Conservation (phyloP, 2,113 vertebrate species). For the Calyptomena viridis region DNA sequence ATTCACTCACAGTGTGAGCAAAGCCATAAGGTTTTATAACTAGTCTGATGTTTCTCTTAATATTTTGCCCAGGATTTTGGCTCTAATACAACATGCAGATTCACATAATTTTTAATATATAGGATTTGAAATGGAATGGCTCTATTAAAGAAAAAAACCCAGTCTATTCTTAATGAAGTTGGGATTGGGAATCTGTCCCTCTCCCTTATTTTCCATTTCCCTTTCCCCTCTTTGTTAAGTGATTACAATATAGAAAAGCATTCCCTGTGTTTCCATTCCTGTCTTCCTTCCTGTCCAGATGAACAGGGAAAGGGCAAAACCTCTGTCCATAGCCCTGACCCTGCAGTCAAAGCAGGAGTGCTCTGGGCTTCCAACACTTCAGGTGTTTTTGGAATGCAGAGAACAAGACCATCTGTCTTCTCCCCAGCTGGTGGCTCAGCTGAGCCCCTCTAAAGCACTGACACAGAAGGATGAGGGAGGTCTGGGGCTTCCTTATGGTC, state of each 20-base stretch:
- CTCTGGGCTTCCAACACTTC: background rate
- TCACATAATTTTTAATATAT: background rate
- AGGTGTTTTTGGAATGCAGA: background rate
- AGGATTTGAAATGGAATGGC: background rate
- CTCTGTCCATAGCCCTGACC: background rate
- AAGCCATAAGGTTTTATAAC: background rate
- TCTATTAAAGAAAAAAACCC: background rate
- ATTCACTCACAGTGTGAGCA: background rate
- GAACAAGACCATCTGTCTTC: background rate
- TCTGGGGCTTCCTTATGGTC: background rate
- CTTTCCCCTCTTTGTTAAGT: slow-evolving; percentile 45
- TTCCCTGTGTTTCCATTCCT: background rate
- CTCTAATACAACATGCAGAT: background rate
- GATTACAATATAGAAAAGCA: background rate
- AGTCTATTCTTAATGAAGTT: background rate
- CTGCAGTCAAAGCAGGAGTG: background rate
- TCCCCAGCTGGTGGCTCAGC: background rate
- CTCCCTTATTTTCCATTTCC: slow-evolving; percentile 14
- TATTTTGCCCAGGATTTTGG: background rate
- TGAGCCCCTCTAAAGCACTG: background rate
- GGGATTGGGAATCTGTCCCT: background rate
- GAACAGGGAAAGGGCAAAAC: background rate
- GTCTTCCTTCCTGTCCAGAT: slow-evolving; percentile 34
- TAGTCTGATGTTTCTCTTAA: background rate
- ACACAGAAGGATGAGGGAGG: background rate